Conservation (phyloP, 2,113 vertebrate genomes). For the Rutilus rutilus region DNA sequence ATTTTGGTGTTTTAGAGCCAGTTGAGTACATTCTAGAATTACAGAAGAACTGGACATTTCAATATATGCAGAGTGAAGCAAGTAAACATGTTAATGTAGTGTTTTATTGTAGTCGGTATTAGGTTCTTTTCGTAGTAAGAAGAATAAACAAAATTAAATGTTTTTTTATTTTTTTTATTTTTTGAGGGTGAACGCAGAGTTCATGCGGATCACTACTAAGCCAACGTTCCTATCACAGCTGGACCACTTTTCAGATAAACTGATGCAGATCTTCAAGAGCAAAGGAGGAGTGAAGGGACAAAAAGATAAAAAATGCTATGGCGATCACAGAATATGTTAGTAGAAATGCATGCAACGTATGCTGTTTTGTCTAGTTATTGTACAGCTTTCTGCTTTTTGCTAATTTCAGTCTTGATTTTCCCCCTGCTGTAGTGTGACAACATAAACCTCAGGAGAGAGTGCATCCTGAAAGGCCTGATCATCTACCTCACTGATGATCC, state of each 20-base stretch:
- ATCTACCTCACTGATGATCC: slow-evolving; percentile 45
- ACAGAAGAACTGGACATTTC: slow-evolving; percentile 28
- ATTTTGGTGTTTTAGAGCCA: slow-evolving; percentile 48
- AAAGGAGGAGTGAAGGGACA: slow-evolving; percentile 24
- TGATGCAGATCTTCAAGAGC: slow-evolving; percentile 15
- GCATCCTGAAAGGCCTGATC: slow-evolving; percentile 35
- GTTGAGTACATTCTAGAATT: slow-evolving; percentile 44
- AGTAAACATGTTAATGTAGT: neutral
- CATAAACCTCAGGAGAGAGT: slow-evolving; percentile 44
- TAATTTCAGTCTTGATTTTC: slow-evolving; percentile 20
- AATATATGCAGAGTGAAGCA: slow-evolving; percentile 28
- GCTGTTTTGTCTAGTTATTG: too few relatives aligned
- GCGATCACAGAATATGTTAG: slow-evolving; percentile 9
- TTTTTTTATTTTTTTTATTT: too few relatives aligned
- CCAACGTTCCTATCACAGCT: neutral
- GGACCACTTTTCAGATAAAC: neutral
- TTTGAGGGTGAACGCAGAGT: neutral
- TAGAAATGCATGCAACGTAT: neutral
- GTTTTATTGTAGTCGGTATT: too few relatives aligned
- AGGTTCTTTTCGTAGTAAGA: too few relatives aligned
- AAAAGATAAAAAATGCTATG: slow-evolving; percentile 14
- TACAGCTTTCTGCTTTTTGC: too few relatives aligned
- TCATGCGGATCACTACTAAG: neutral
- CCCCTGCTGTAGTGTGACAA: slow-evolving; percentile 29
- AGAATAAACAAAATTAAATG: too few relatives aligned